Base-by-base conservation (phyloP, 1,140 invertebrate genomes). In the Choristoneura fumiferana region DNA sequence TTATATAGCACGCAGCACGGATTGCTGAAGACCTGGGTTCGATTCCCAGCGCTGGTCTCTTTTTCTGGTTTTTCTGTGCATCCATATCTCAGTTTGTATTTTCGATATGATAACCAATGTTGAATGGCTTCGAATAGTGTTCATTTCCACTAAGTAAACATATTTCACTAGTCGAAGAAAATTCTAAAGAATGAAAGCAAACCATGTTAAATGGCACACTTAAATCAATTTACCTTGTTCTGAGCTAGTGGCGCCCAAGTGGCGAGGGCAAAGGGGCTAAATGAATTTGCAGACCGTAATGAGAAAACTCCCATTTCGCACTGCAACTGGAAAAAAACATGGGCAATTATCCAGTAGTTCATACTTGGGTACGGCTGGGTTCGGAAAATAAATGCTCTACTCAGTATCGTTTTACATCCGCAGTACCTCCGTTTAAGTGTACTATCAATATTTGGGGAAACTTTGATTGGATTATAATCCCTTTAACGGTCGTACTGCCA, bases 261-360 rank as follows among this genome's bases (percentile, higher is more conserved):
- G 55, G 43, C 56, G 39, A 54, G 39, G 62, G 43, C 37, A 59
- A 68, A 58, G 54, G 56, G 64, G 64, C 65, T 71, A 79, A 81
- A 78, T 76, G 73, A 79, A 79, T 78, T 78, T 79, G 61, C 71
- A 59, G 60, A 60, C 66, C 71, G 66, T 75, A 80, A 82, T 80
- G 73, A 76, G 75, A 78, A 82, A 80, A 78, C 73, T 78, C 73
- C 53, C 65, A 77, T 70, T 80, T 71, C 62, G 62, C 55, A 59
- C 14, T 40, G 56, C 39, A 45, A 65, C 53, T 65, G 39, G 66
- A 67, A 75, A 77, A 78, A 73, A 72, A 67, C 36, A 53, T 61
- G 57, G 58, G 67, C 67, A 71, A 71, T 68, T 73, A 73, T 57
- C 57, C 9, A 13, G 54, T 55, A 58, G 62, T 57, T 62, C 58